Evolutionary conservation across 2,888 invertebrate genomes (phyloP), one percentile per base, ranked within the genome.

Genomic region (Cerceris ruficornis): DNA sequence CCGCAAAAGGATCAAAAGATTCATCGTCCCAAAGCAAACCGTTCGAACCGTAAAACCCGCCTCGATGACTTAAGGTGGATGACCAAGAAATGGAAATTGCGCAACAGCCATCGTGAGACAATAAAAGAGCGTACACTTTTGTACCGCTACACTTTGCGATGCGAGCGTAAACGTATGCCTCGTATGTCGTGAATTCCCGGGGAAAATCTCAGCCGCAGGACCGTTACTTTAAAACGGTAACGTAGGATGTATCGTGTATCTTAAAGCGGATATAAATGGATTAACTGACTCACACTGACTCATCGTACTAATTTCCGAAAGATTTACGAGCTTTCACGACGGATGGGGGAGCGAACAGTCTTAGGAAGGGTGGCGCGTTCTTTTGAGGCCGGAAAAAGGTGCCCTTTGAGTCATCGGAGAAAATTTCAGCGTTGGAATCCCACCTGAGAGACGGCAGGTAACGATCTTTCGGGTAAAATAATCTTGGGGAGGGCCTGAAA

Each of bases 191-290:
- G 66, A 75, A 80, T 75, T 70, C 60, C 67, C 55, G 42, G 64
- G 72, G 75, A 80, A 81, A 80, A 81, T 80, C 80, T 80, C 71
- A 61, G 68, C 71, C 79, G 60, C 71, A 60, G 66, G 69, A 82
- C 81, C 81, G 81, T 80, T 82, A 82, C 75, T 75, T 80, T 82
- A 64, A 77, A 82, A 80, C 81, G 81, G 81, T 82, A 82, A 80
- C 81, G 72, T 54, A 52, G 80, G 76, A 76, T 80, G 80, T 76
- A 81, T 75, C 75, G 80, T 69, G 75, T 73, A 64, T 73, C 72
- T 46, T 66, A 80, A 80, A 67, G 80, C 60, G 69, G 76, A 72
- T 80, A 80, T 80, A 81, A 81, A 80, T 76, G 80, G 75, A 79
- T 80, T 79, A 79, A 80, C 70, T 79, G 80, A 78, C 60, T 80